phyloP scores from a whole-genome alignment of 1,140 invertebrate genomes.

The Vanessa tameamea region DNA sequence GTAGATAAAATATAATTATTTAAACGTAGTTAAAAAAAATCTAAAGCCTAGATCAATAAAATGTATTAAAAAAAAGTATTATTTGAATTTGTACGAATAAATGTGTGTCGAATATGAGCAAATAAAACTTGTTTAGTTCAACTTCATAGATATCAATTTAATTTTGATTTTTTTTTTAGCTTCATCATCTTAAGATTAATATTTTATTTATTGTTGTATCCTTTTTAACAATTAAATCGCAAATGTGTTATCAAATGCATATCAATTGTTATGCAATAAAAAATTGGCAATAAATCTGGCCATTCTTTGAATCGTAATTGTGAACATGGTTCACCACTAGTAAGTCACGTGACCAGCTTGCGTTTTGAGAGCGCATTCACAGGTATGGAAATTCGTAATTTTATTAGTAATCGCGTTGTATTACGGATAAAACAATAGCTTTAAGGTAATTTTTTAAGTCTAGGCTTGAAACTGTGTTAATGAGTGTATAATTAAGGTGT shows the following conservation, averaged over 20 bases:
- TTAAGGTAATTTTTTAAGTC: constrained; percentile 69
- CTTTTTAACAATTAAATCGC: not conserved
- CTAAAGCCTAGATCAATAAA: too few species aligned
- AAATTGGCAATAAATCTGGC: constrained; percentile 51
- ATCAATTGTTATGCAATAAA: constrained; percentile 38
- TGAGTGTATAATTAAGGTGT: constrained; percentile 59
- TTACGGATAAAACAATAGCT: constrained; percentile 65
- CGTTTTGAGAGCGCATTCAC: constrained; percentile 81
- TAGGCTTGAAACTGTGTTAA: constrained; percentile 49
- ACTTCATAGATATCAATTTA: too few species aligned
- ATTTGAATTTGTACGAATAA: too few species aligned
- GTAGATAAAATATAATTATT: not conserved
- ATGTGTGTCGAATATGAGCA: too few species aligned
- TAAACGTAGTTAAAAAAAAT: too few species aligned
- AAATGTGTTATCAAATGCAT: not conserved
- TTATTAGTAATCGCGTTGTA: constrained; percentile 74
- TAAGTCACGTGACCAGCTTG: constrained; percentile 79
- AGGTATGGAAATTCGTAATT: constrained; percentile 80
- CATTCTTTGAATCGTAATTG: constrained; percentile 49
- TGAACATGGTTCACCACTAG: constrained; percentile 51
- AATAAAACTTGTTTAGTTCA: too few species aligned
- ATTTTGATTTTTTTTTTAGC: too few species aligned
- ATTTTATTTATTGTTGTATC: not conserved
- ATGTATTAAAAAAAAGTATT: too few species aligned
- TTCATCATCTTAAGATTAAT: not conserved